phyloP scores from a whole-genome alignment of 2,888 invertebrate species.

The Pseudococcus viburni region DNA sequence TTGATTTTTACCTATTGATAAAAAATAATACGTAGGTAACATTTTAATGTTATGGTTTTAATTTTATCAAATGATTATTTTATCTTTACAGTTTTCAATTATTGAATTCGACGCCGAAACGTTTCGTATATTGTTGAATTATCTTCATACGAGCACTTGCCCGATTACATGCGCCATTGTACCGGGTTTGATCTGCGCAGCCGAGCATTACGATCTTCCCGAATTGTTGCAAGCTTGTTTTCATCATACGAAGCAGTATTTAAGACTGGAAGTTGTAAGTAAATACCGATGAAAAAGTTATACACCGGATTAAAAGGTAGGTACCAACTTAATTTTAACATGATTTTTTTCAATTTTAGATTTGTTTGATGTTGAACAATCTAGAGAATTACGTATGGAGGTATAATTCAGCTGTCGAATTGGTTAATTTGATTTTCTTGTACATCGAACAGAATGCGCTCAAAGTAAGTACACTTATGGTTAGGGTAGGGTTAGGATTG shows the following conservation, averaged over 20 bases:
- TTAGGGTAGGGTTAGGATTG: too few relatives aligned
- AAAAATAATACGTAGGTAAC: too few relatives aligned
- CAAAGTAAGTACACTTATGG: conserved; percentile 72
- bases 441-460: conserved; percentile 91
- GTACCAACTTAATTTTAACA: not conserved
- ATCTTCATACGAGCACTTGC: conserved; percentile 93
- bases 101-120: conserved; percentile 96
- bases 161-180: conserved; percentile 92
- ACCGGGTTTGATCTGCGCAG: conserved; percentile 93
- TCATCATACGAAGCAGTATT: conserved; percentile 94
- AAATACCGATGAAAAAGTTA: not conserved
- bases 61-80: conserved; percentile 40
- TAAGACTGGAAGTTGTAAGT: conserved; percentile 89
- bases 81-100: conserved; percentile 84
- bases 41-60: not conserved
- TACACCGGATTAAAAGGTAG: not conserved
- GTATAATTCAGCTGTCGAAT: conserved; percentile 92
- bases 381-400: conserved; percentile 96
- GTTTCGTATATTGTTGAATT: conserved; percentile 90
- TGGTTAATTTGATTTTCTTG: conserved; percentile 94
- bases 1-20: too few relatives aligned
- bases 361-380: conserved; percentile 92
- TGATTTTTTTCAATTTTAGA: conserved; percentile 73
- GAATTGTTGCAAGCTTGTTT: conserved; percentile 94
- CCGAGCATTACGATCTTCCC: conserved; percentile 94